phyloP scores from a whole-genome alignment of 2,113 vertebrate genomes.

The Nanger granti region DNA sequence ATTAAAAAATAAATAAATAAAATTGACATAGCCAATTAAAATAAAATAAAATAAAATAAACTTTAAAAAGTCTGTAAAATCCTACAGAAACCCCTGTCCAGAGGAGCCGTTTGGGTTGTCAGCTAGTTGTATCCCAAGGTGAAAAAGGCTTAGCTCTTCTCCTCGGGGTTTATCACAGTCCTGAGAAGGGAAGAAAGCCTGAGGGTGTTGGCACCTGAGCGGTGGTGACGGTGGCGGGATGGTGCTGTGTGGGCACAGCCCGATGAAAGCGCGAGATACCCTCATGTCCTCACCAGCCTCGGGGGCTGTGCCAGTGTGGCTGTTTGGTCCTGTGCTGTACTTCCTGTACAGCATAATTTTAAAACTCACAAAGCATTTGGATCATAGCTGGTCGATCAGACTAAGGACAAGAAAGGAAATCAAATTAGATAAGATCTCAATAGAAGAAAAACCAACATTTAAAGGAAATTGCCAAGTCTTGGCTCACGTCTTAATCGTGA shows the following conservation, averaged over 20 bases:
- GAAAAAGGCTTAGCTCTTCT: no score
- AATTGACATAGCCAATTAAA: no score
- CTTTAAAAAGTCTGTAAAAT: background rate
- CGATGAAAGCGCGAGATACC: accelerated
- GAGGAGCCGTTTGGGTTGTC: background rate
- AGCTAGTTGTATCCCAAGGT: accelerated
- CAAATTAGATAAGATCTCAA: background rate
- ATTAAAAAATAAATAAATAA: no score
- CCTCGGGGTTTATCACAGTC: accelerated
- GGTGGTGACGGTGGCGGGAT: background rate
- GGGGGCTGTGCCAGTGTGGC: accelerated
- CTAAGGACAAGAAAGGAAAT: background rate
- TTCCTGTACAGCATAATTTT: background rate
- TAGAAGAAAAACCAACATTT: accelerated
- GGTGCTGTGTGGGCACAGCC: accelerated
- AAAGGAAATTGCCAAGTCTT: accelerated
- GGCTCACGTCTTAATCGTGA: background rate
- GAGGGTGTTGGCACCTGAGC: accelerated
- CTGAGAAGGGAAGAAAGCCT: accelerated
- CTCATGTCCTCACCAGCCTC: accelerated
- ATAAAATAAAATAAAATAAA: no score
- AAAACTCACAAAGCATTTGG: background rate
- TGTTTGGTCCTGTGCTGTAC: accelerated
- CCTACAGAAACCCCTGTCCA: background rate
- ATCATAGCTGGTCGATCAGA: background rate